phyloP scores from a whole-genome alignment of 2,797 vertebrate species.

The Scomberomorus guttatus region DNA sequence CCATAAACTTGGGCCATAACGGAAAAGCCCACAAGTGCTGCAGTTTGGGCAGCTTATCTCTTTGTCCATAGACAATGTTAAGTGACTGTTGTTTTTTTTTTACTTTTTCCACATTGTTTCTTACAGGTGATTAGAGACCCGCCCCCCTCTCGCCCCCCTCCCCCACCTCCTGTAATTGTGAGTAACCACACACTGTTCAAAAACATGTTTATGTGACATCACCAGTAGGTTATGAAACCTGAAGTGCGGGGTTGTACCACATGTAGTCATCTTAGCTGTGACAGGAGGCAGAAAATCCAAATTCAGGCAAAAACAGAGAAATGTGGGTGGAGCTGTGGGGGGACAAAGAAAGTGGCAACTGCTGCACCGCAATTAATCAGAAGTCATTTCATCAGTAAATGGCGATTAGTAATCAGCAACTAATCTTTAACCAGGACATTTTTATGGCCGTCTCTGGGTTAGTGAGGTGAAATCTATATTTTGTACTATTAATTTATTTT shows the following conservation, averaged over 20 bases:
- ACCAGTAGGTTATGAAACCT: background rate
- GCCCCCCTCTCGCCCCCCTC: slow-evolving; percentile 80
- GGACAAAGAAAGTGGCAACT: slow-evolving; percentile 1
- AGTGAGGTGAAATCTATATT: too few species aligned
- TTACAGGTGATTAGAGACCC: slow-evolving; percentile 86
- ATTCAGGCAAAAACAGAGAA: slow-evolving; percentile 35
- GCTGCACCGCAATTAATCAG: too few species aligned
- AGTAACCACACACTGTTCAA: slow-evolving; percentile 56
- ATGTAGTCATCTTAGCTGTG: slow-evolving; percentile 16
- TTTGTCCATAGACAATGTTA: background rate
- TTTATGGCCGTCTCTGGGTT: too few species aligned
- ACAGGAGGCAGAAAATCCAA: background rate
- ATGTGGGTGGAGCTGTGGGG: slow-evolving; percentile 31
- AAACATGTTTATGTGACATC: background rate
- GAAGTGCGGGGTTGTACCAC: background rate
- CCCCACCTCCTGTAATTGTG: slow-evolving; percentile 79
- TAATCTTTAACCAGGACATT: too few species aligned
- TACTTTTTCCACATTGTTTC: slow-evolving; percentile 7
- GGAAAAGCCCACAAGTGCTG: background rate
- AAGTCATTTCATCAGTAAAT: too few species aligned
- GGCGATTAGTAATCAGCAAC: too few species aligned
- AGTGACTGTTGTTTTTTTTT: background rate
- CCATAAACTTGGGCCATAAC: background rate
- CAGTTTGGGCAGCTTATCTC: background rate
- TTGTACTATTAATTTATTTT: too few species aligned